Conservation (phyloP, 2,113 vertebrate genomes). For the Rutilus rutilus region DNA sequence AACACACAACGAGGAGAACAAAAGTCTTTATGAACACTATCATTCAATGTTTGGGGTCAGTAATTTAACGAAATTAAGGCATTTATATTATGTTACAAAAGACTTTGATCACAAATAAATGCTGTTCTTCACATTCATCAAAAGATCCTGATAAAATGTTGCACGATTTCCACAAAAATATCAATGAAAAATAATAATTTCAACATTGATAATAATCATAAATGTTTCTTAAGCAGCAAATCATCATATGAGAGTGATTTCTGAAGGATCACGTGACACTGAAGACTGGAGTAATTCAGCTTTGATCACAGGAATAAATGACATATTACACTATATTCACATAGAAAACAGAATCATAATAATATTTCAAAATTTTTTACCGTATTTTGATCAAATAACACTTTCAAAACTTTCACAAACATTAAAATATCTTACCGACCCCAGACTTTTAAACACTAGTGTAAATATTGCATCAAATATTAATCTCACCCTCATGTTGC, state of each 20-base stretch:
- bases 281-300: neutral
- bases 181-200: neutral
- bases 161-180: neutral
- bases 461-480: neutral
- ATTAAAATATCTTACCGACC: neutral
- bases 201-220: neutral
- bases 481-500: neutral
- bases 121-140: neutral
- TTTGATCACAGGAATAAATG: neutral
- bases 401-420: neutral
- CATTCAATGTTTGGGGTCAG: neutral
- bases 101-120: neutral
- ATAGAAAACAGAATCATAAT: neutral
- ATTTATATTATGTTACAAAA: neutral
- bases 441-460: neutral
- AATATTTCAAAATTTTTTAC: neutral
- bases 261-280: conserved; percentile 1
- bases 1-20: neutral
- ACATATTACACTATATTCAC: neutral
- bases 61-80: neutral
- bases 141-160: neutral
- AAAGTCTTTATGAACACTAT: neutral
- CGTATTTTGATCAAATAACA: neutral
- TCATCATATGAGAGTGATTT: neutral
- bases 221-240: neutral